Evolutionary conservation across 2,113 vertebrate species (phyloP).

Genomic region (Alligator mississippiensis): DNA sequence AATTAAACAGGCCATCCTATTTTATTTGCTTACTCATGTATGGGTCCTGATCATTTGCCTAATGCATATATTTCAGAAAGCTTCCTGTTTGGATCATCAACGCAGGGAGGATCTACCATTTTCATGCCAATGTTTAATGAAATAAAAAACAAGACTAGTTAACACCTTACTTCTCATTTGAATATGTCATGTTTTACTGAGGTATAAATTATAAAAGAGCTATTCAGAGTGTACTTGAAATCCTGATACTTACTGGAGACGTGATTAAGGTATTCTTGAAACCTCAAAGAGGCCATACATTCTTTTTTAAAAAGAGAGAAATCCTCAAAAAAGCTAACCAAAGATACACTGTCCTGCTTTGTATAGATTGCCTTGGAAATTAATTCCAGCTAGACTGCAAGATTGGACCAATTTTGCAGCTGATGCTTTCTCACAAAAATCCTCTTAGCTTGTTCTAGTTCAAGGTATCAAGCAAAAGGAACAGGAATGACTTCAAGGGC

Average conservation of each 20-base stretch:
- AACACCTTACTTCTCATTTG: not conserved
- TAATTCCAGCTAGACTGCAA: not conserved
- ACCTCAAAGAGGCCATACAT: not conserved
- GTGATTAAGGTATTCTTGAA: not conserved
- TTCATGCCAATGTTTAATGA: not conserved
- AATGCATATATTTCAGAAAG: not conserved
- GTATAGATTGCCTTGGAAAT: constrained; percentile 12
- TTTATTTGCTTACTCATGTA: not conserved
- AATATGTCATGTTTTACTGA: not conserved
- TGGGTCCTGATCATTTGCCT: not conserved
- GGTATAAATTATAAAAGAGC: not conserved
- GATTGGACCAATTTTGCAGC: not conserved
- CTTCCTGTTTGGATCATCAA: not conserved
- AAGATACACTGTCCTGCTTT: not conserved
- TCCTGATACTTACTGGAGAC: not conserved
- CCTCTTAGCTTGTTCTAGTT: not conserved
- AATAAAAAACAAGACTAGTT: not conserved
- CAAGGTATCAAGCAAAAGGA: constrained; percentile 35
- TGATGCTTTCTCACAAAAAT: constrained; percentile 8
- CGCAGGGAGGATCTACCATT: not conserved
- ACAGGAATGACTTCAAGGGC: constrained; percentile 17
- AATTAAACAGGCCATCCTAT: not conserved
- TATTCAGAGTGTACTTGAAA: not conserved
- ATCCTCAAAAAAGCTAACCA: not conserved
- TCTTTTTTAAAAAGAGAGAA: not conserved